These are phyloP conservation scores for Blastomussa wellsi DNA, from an alignment of 92 coral and sea anemone species.

Conservation along the genomic window DNA sequence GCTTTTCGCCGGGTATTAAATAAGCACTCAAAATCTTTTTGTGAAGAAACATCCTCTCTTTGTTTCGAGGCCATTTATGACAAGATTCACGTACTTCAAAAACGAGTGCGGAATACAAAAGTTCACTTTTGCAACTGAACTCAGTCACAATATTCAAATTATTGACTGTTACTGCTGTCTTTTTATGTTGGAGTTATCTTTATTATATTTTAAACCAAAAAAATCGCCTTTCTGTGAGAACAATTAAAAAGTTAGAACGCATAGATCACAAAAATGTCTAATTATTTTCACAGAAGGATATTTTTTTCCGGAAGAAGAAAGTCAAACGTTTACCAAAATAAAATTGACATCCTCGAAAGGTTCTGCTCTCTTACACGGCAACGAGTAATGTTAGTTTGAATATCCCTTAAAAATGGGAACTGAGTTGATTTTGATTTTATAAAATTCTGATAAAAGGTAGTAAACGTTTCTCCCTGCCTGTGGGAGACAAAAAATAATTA, in stretches of 20 bases:
- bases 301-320: not conserved
- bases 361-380: not conserved
- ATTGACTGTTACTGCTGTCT: not conserved
- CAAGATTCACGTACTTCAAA: not conserved
- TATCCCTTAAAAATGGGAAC: not conserved
- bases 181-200: not conserved
- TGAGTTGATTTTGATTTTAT: not conserved
- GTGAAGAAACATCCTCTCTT: not conserved
- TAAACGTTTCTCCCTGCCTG: not conserved
- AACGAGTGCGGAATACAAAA: not conserved
- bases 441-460: not conserved
- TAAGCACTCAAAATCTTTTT: not conserved
- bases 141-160: not conserved
- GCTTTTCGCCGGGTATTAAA: not conserved
- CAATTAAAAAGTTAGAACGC: not conserved
- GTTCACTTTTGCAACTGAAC: not conserved
- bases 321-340: not conserved
- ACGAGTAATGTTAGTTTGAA: not conserved
- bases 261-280: not conserved
- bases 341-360: not conserved
- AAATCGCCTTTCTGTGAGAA: not conserved
- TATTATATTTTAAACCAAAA: not conserved
- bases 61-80: not conserved
- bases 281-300: conserved; percentile 7
- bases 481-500: not conserved